These are phyloP conservation scores for Ursus arctos DNA, from an alignment of 2,113 vertebrate species.

Conservation along the genomic window DNA sequence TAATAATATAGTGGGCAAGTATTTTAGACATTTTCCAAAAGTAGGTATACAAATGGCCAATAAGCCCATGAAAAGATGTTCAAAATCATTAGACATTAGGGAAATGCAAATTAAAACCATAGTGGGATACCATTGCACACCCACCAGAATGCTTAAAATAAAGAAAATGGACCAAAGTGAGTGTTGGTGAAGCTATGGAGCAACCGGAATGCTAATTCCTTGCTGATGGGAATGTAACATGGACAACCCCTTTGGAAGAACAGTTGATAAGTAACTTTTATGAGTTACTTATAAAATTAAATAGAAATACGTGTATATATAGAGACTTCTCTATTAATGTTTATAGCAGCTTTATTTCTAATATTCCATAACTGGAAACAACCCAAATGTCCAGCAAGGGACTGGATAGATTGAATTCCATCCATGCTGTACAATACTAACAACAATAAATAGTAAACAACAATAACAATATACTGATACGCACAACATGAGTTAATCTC, in stretches of 20 bases:
- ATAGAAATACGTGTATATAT: not conserved
- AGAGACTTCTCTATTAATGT: not conserved
- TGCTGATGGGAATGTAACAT: not conserved
- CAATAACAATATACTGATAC: not conserved
- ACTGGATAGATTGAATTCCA: not conserved
- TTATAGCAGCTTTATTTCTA: not conserved
- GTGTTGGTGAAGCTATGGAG: not conserved
- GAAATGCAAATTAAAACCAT: constrained; percentile 4
- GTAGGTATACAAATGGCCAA: not conserved
- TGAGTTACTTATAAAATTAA: not conserved
- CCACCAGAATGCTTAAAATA: not conserved
- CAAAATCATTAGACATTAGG: not conserved
- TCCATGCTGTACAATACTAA: not conserved
- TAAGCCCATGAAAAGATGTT: not conserved
- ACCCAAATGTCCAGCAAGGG: not conserved
- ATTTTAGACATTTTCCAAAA: not conserved
- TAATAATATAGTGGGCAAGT: not conserved
- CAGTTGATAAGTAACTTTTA: not conserved
- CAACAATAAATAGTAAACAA: not conserved
- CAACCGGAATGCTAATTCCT: not conserved
- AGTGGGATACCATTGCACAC: not conserved
- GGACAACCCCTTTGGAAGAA: not conserved
- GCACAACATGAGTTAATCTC: not conserved
- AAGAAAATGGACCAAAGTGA: not conserved
- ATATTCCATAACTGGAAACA: not conserved